A percentile compares a stretch with the other conserved stretches of the same genome.
Conservation (phyloP, 2,888 invertebrate species). For the Scaptomyza parva region DNA sequence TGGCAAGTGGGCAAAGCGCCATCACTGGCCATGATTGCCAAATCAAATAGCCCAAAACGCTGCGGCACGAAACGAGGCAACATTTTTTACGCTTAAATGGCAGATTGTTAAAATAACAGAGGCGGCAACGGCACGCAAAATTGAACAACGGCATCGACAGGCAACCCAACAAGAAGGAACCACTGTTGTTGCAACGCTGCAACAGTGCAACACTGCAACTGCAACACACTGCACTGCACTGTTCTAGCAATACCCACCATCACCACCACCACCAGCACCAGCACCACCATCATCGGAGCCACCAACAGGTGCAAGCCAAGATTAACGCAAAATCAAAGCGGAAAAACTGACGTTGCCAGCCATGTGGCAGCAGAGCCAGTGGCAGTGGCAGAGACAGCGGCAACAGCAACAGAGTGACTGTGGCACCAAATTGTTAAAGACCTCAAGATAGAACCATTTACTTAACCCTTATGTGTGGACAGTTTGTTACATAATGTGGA, state of each 20-base stretch:
- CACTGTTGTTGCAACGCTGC: no score
- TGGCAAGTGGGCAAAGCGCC: slow-evolving; percentile 59
- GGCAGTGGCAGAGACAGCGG: slow-evolving; percentile 12
- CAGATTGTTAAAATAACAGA: slow-evolving; percentile 81
- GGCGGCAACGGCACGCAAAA: slow-evolving; percentile 80
- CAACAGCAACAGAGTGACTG: slow-evolving; percentile 2
- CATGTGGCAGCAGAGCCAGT: slow-evolving; percentile 37
- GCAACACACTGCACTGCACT: no score
- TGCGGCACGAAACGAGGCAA: slow-evolving; percentile 80
- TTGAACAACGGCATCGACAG: slow-evolving; percentile 75
- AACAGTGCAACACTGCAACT: no score
- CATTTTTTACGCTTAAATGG: slow-evolving; percentile 81
- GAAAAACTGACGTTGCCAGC: slow-evolving; percentile 65
- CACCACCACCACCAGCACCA: slow-evolving; percentile 9
- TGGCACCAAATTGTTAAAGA: slow-evolving; percentile 36
- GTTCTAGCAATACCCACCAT: slow-evolving; percentile 3
- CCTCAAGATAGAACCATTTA: slow-evolving; percentile 56
- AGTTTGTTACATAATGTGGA: not conserved
- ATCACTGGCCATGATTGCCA: slow-evolving; percentile 76
- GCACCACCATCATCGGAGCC: slow-evolving; percentile 9
- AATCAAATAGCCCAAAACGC: slow-evolving; percentile 78
- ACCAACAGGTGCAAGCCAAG: slow-evolving; percentile 75
- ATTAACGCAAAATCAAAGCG: slow-evolving; percentile 79
- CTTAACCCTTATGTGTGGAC: slow-evolving; percentile 47
- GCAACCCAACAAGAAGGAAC: slow-evolving; percentile 52